Evolutionary conservation across 2,113 vertebrate genomes (phyloP).

Genomic region (Oreochromis aureus): DNA sequence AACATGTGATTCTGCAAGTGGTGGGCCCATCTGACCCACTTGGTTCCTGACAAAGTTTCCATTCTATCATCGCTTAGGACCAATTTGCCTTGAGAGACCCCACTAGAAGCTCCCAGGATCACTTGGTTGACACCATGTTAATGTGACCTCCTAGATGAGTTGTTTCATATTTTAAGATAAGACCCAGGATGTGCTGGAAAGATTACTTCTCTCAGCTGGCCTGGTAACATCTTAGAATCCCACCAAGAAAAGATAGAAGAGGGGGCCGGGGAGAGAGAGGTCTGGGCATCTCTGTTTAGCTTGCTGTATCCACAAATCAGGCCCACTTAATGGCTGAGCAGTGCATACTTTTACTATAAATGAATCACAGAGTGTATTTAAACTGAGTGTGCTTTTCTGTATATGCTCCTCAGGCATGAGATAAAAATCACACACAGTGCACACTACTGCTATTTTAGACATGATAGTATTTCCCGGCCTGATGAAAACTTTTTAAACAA

Average conservation of each 20-base stretch:
- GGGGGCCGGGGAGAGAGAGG: not conserved
- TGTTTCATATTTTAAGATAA: not conserved
- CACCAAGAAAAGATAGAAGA: not conserved
- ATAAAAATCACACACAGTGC: not conserved
- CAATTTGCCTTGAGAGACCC: not conserved
- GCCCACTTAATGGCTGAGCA: not conserved
- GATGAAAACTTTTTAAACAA: not conserved
- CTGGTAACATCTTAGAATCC: not conserved
- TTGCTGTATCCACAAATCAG: not conserved
- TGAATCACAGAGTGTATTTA: not conserved
- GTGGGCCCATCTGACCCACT: not conserved
- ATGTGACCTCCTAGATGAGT: not conserved
- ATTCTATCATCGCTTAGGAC: not conserved
- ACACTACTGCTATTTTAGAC: not conserved
- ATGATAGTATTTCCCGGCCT: not conserved
- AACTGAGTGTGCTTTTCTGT: not conserved
- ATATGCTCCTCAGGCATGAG: not conserved
- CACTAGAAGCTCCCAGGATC: not conserved
- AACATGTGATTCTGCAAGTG: not conserved
- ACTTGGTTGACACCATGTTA: not conserved
- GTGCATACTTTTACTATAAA: not conserved
- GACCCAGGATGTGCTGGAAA: not conserved
- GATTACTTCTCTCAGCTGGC: not conserved
- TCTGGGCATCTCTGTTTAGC: not conserved
- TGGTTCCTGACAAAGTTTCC: not conserved